Base-by-base conservation (phyloP, 2,888 invertebrate genomes). In the Pimpla rufipes region DNA sequence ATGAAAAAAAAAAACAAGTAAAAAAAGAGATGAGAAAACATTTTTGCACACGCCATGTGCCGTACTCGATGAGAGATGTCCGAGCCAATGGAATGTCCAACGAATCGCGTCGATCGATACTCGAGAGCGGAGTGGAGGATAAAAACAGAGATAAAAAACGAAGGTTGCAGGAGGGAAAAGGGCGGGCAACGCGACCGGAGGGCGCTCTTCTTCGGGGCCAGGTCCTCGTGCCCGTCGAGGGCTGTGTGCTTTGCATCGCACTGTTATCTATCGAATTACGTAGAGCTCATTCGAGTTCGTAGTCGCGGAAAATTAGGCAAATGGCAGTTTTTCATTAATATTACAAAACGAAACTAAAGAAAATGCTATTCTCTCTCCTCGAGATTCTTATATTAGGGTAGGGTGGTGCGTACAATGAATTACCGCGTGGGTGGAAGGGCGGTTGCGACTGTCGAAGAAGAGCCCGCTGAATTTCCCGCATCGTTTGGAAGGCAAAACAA, bases 41-140 rank as follows among this genome's bases (percentile, higher is more conserved):
- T 81, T 85, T 81, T 83, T 83, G 70, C 47, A 42, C 77, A 68
- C 68, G 62, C 21, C 16, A 70, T 77, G 68, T 68, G 71, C 59
- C 79, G 59, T 71, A 82, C 47, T 77, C 74, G 77, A 80, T 55
- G 80, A 84, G 76, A 62, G 83, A 84, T 83, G 83, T 83, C 79
- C 85, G 81, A 85, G 85, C 83, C 85, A 85, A 85, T 79, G 85
- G 83, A 81, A 83, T 76, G 83, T 81, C 77, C 79, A 83, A 81
- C 68, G 85, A 83, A 85, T 81, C 75, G 66, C 73, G 78, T 83
- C 67, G 78, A 78, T 81, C 80, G 85, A 85, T 83, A 75, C 73
- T 74, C 85, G 64, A 83, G 52, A 83, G 78, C 52, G 64, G 47
- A 42, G 29, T 40, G 42, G 23, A 16, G 29, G 57, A 68, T 74